Evolutionary conservation across 2,888 invertebrate species (phyloP), one percentile per base, ranked within the genome.

Genomic region (Autographa pulchrina): DNA sequence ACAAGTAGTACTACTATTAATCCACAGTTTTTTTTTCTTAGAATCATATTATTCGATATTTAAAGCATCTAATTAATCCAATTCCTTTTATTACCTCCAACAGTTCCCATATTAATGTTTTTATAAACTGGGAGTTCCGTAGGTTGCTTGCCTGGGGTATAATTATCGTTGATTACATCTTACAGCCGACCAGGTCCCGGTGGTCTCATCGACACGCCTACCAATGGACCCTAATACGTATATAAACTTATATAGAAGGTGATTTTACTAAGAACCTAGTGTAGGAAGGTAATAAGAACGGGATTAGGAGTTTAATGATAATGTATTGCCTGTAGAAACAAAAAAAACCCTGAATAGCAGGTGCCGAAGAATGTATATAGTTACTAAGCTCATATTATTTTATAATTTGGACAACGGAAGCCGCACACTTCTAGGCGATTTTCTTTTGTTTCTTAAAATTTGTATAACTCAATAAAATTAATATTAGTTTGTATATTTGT

Each of bases 131-230:
- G 1, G 58, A 68, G 62, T 76, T 70, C 71, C 63, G 52, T 62
- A 70, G 31, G 62, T 58, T 75, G 72, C 67, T 66, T 65, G 70
- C 72, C 25, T 66, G 70, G 68, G n/a, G 60, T 77, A 68, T 83
- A 78, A 74, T 71, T 70, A 74, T 69, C 66, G 52, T 58, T 67
- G 61, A 72, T 69, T 72, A 72, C 70, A 78, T 75, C 71, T 83
- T 66, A 70, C 56, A 70, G 59, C 54, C 65, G 35, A 31, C 56
- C 66, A 48, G 54, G 71, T 83, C 81, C 82, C 81, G 3, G 54
- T 70, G 75, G 81, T 60, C 70, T 83, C 74, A 81, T 83, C 82
- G 75, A 78, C 83, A 59, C 64, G 61, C 68, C 73, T 62, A 43
- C 68, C 70, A 68, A 81, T 70, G 69, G 62, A 61, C 70, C 56